These are phyloP conservation scores for Amiota communis DNA, from an alignment of 2,888 invertebrate species.

Conservation along the genomic window DNA sequence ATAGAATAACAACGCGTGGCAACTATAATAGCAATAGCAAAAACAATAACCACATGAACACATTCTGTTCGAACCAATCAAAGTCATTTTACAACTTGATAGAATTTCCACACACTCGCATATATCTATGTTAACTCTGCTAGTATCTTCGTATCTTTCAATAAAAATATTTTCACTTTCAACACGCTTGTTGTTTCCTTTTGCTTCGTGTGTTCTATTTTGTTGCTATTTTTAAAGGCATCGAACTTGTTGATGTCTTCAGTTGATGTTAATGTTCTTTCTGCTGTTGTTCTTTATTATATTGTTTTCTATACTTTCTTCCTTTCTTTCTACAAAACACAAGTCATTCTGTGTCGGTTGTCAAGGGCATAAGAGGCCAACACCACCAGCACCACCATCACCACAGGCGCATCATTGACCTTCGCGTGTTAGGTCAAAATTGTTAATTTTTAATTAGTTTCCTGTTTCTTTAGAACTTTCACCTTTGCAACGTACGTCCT, in stretches of 20 bases:
- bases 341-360: too few relatives aligned
- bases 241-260: slow-evolving; percentile 19
- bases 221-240: slow-evolving; percentile 3
- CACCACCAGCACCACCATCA: too few relatives aligned
- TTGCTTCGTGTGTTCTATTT: background rate
- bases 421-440: slow-evolving; percentile 58
- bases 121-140: too few relatives aligned
- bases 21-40: too few relatives aligned
- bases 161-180: background rate
- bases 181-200: background rate
- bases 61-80: too few relatives aligned
- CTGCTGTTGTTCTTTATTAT: background rate
- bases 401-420: slow-evolving; percentile 46
- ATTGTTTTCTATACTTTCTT: too few relatives aligned
- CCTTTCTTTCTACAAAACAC: too few relatives aligned
- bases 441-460: slow-evolving; percentile 66
- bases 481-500: slow-evolving; percentile 1
- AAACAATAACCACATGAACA: too few relatives aligned
- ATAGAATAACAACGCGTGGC: too few relatives aligned
- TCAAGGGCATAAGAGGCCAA: background rate
- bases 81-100: too few relatives aligned
- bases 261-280: background rate
- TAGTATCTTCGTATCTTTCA: too few relatives aligned
- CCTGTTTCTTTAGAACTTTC: slow-evolving; percentile 21
- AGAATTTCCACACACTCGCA: too few relatives aligned